phyloP scores from a whole-genome alignment of 2,113 vertebrate genomes.

The Raja brachyura region DNA sequence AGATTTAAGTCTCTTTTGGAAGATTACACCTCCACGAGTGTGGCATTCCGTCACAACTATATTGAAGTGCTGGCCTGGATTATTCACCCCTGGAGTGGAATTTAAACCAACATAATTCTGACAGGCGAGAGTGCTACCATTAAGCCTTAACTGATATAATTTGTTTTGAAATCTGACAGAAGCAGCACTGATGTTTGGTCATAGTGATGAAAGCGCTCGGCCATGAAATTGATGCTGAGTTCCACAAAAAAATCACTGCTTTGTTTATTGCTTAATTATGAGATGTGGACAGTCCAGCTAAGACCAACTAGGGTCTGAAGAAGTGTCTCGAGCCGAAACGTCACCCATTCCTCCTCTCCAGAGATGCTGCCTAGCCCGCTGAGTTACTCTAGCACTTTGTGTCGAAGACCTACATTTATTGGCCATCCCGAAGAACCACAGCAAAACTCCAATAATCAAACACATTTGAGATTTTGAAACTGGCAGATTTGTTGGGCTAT shows the following conservation, averaged over 20 bases:
- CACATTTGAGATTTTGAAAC: too few species aligned
- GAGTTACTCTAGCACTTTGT: too few species aligned
- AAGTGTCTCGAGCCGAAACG: too few species aligned
- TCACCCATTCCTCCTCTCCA: too few species aligned
- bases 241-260: neutral
- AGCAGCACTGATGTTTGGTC: neutral
- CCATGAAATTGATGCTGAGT: neutral
- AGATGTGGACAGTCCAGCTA: too few species aligned
- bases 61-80: neutral
- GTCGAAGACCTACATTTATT: too few species aligned
- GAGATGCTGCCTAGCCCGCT: too few species aligned
- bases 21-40: neutral
- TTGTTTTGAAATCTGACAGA: neutral
- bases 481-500: too few species aligned
- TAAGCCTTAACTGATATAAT: neutral
- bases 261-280: too few species aligned
- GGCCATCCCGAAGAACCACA: too few species aligned
- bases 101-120: neutral
- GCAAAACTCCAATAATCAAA: too few species aligned
- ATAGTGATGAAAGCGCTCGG: neutral
- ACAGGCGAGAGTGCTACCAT: neutral
- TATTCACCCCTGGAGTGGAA: neutral
- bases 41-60: neutral
- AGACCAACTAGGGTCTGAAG: too few species aligned
- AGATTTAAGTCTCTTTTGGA: neutral